Conservation (phyloP, 1,140 invertebrate genomes). For the Anadara kagoshimensis region DNA sequence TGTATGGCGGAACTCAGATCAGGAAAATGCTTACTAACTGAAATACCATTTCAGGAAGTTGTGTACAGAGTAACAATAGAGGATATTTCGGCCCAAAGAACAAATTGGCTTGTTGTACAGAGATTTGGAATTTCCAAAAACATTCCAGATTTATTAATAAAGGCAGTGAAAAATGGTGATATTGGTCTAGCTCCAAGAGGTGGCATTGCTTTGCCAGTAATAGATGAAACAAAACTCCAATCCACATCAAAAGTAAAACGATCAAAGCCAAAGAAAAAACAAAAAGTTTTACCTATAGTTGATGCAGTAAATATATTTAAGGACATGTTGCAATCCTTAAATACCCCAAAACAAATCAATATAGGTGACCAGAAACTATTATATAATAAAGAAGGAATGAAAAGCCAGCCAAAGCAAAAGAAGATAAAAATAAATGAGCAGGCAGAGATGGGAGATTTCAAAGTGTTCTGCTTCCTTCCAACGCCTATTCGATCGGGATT, state of each 20-base stretch:
- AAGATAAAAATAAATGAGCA: background rate
- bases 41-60: conserved; percentile 19
- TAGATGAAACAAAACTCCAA: too few relatives aligned
- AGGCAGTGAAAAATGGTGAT: conserved; percentile 37
- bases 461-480: conserved; percentile 66
- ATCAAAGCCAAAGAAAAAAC: too few relatives aligned
- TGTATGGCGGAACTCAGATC: conserved; percentile 9
- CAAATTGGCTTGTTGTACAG: conserved; percentile 52
- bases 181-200: conserved; percentile 57
- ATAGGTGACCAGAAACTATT: too few relatives aligned
- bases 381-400: too few relatives aligned
- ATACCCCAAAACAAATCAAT: too few relatives aligned
- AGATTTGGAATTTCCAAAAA: conserved; percentile 51
- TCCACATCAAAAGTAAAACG: too few relatives aligned
- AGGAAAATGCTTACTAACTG: conserved; percentile 1
- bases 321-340: too few relatives aligned
- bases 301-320: too few relatives aligned
- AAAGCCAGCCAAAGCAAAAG: conserved; percentile 12
- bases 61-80: conserved; percentile 32
- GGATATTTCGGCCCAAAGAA: conserved; percentile 7
- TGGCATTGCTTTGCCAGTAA: conserved; percentile 48
- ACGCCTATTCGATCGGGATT: conserved; percentile 59
- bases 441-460: background rate
- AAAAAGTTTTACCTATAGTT: too few relatives aligned
- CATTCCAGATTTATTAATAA: conserved; percentile 25